Percentiles rank a stretch among this genome's conserved stretches.
Evolutionary conservation across 2,888 invertebrate genomes (phyloP).

Genomic region (Sympetrum striolatum): DNA sequence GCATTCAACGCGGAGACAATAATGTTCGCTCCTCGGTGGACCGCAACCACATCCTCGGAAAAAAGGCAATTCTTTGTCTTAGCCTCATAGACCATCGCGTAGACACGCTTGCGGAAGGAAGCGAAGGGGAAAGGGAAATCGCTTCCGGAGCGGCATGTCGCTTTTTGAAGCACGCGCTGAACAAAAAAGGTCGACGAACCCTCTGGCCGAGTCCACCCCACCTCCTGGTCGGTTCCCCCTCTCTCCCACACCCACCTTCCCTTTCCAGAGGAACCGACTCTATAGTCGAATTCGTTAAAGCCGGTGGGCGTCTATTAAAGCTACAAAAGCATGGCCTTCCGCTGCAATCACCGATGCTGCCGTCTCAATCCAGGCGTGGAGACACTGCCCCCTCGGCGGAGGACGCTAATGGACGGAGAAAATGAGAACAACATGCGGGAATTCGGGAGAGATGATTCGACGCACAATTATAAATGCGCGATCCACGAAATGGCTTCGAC

Average conservation of each 20-base stretch:
- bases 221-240: not conserved
- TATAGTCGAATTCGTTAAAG: slow-evolving; percentile 25
- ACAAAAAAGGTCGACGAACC: slow-evolving; percentile 34
- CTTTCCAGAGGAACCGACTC: slow-evolving; percentile 24
- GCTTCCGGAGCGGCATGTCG: slow-evolving; percentile 21
- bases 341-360: not conserved
- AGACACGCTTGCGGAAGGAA: not conserved
- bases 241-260: not conserved
- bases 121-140: not conserved
- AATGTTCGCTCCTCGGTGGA: not conserved
- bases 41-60: not conserved
- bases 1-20: not conserved
- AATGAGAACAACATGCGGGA: not conserved
- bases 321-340: not conserved
- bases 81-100: not conserved
- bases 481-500: too few species aligned
- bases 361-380: not conserved
- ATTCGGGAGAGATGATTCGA: not conserved
- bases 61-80: not conserved
- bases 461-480: not conserved
- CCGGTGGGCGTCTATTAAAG: slow-evolving; percentile 20
- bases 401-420: not conserved
- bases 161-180: not conserved
- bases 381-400: not conserved
- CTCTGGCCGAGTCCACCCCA: not conserved